These are phyloP conservation scores for Drosophila simulans DNA, from an alignment of 1,140 invertebrate species.

Conservation along the genomic window DNA sequence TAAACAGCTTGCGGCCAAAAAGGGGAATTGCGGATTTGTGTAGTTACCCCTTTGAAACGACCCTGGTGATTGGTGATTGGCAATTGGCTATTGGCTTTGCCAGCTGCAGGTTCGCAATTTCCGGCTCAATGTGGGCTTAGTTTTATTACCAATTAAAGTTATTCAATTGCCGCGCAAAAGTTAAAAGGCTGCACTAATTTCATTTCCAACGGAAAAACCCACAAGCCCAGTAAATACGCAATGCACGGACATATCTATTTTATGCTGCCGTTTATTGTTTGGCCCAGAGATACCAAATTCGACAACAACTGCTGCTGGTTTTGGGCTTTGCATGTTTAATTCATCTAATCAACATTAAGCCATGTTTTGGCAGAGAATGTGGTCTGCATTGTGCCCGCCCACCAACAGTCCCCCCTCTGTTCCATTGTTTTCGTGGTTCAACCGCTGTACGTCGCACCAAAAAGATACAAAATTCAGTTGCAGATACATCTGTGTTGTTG, in stretches of 20 bases:
- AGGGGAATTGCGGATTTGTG: neutral
- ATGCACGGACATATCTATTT: conserved; percentile 50
- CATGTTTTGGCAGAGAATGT: conserved; percentile 57
- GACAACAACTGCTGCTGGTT: conserved; percentile 43
- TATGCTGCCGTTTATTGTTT: conserved; percentile 62
- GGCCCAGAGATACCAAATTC: conserved; percentile 25
- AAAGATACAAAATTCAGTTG: conserved; percentile 44
- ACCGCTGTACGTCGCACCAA: conserved; percentile 22
- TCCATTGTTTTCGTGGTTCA: conserved; percentile 65
- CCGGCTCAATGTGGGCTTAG: conserved; percentile 49
- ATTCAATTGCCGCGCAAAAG: conserved; percentile 75
- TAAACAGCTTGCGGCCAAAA: conserved; percentile 65
- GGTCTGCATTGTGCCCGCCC: conserved; percentile 25
- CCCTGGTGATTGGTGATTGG: conserved; percentile 15
- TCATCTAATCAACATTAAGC: conserved; percentile 79
- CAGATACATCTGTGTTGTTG: conserved; percentile 39
- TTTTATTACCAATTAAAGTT: conserved; percentile 76
- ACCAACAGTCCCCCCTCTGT: neutral
- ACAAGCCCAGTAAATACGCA: conserved; percentile 18
- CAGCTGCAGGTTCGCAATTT: conserved; percentile 55
- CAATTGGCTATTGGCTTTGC: conserved; percentile 53
- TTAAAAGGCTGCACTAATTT: conserved; percentile 71
- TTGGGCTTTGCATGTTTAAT: conserved; percentile 73
- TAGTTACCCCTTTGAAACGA: conserved; percentile 47
- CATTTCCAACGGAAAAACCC: conserved; percentile 27